These are phyloP conservation scores for Perodicticus potto DNA, from an alignment of 2,797 vertebrate species.

Conservation along the genomic window DNA sequence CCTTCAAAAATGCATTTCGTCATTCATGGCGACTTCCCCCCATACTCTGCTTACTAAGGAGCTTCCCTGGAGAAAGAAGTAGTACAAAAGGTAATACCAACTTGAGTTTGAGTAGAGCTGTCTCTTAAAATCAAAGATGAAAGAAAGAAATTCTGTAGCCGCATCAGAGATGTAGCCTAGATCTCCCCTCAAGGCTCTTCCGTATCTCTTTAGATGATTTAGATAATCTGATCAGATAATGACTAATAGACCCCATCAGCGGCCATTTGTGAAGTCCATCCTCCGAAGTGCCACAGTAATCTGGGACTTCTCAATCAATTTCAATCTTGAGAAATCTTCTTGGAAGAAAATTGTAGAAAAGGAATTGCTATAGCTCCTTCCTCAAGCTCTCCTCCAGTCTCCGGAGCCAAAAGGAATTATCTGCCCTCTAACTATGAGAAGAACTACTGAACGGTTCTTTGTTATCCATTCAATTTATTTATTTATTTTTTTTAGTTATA, in stretches of 20 bases:
- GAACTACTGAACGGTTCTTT: constrained; percentile 2
- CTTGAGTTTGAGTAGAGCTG: neutral
- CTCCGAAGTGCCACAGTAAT: neutral
- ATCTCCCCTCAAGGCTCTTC: neutral
- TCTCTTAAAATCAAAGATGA: neutral
- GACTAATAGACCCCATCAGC: neutral
- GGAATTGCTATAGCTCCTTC: neutral
- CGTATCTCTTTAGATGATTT: neutral
- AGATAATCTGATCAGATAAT: neutral
- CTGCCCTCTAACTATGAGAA: neutral
- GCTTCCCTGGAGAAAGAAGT: neutral
- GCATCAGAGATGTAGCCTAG: neutral
- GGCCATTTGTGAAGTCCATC: neutral
- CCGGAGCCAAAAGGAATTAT: constrained; percentile 25
- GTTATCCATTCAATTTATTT: neutral
- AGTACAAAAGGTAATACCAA: neutral
- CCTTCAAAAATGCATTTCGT: neutral
- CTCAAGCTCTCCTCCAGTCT: neutral
- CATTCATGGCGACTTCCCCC: neutral
- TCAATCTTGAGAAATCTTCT: neutral
- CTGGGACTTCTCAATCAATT: neutral
- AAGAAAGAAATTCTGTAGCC: neutral
- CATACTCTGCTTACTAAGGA: neutral
- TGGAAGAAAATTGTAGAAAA: neutral
- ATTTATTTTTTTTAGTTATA: neutral